Conservation (phyloP, 2,888 invertebrate genomes). For the Lymantria monacha region DNA sequence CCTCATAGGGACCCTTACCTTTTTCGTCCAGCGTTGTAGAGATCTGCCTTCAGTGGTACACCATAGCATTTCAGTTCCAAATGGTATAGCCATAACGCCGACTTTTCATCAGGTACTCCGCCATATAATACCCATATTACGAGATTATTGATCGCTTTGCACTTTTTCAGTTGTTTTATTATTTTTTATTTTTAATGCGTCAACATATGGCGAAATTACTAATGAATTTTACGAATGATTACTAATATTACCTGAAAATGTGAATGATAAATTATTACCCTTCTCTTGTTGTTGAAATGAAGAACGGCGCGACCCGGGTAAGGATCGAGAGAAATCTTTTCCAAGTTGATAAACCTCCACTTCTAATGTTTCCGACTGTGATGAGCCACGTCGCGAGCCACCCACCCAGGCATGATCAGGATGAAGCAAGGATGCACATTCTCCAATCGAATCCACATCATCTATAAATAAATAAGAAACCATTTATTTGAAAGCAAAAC, state of each 20-base stretch:
- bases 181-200: not conserved
- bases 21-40: too few species aligned
- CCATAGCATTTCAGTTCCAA: too few species aligned
- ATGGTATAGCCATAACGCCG: too few species aligned
- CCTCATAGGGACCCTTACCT: too few species aligned
- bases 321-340: constrained; percentile 92
- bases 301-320: constrained; percentile 92
- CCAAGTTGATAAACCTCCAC: constrained; percentile 92
- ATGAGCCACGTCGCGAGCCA: constrained; percentile 92
- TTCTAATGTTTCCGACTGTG: constrained; percentile 93
- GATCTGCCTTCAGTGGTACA: too few species aligned
- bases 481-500: constrained; percentile 5
- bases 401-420: constrained; percentile 93
- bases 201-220: not conserved
- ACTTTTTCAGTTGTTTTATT: not conserved
- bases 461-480: constrained; percentile 56
- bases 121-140: too few species aligned
- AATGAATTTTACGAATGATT: not conserved
- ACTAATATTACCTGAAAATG: too few species aligned
- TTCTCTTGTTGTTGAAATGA: constrained; percentile 90
- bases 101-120: too few species aligned
- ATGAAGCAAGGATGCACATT: constrained; percentile 89
- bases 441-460: constrained; percentile 89
- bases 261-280: constrained; percentile 47
- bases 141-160: not conserved